Evolutionary conservation across 2,113 vertebrate species (phyloP).

Genomic region (Himantopus leucocephalus): DNA sequence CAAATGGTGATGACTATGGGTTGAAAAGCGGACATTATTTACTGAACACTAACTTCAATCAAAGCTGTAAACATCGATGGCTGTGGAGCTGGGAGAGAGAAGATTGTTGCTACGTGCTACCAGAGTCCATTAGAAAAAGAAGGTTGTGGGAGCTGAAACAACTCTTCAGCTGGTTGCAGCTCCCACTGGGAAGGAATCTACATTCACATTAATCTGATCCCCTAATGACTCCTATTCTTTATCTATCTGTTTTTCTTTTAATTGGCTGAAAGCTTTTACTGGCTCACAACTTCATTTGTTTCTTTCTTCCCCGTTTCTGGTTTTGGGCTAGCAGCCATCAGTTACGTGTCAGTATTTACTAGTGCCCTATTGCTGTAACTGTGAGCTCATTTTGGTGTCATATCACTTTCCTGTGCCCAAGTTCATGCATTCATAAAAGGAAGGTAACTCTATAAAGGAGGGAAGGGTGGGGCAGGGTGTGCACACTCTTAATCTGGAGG

Average conservation of each 20-base stretch:
- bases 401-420: not conserved
- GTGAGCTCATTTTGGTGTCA: not conserved
- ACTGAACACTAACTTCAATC: not conserved
- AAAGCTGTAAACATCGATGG: not conserved
- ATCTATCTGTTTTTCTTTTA: not conserved
- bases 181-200: constrained; percentile 44
- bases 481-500: not conserved
- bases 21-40: not conserved
- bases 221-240: constrained; percentile 56
- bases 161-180: not conserved
- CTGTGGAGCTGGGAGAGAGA: not conserved
- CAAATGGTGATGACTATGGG: not conserved
- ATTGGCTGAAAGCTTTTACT: constrained; percentile 8
- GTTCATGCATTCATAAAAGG: not conserved
- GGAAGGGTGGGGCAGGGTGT: not conserved
- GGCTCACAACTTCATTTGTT: not conserved
- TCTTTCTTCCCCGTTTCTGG: not conserved
- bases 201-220: constrained; percentile 57
- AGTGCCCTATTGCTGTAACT: not conserved
- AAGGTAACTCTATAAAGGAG: not conserved
- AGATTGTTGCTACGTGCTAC: not conserved
- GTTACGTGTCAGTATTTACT: not conserved
- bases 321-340: not conserved
- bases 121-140: constrained; percentile 30
- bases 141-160: not conserved